Percentiles rank a stretch among this genome's conserved stretches.
Evolutionary conservation across 2,888 invertebrate genomes (phyloP).

Genomic region (Phyllotreta striolata): DNA sequence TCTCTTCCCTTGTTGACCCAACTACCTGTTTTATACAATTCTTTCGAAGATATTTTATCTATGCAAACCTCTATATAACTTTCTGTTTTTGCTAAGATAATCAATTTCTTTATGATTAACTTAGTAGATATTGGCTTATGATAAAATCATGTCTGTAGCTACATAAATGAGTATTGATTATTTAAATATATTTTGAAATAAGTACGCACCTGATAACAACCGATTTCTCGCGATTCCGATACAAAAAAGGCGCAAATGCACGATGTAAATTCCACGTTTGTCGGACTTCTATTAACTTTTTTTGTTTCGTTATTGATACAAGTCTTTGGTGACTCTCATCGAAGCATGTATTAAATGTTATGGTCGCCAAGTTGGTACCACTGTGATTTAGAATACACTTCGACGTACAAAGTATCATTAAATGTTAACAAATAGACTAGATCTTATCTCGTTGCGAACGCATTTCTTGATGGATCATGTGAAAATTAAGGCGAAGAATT

Average conservation of each 20-base stretch:
- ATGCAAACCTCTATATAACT: no score
- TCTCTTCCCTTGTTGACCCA: no score
- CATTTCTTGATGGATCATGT: slow-evolving; percentile 38
- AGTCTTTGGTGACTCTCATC: slow-evolving; percentile 39
- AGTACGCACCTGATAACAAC: slow-evolving; percentile 21
- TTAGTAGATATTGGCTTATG: no score
- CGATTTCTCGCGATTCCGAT: slow-evolving; percentile 23
- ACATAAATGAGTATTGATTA: not conserved
- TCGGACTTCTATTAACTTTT: slow-evolving; percentile 39
- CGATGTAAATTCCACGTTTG: slow-evolving; percentile 42
- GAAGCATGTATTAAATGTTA: slow-evolving; percentile 47
- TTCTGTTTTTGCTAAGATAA: no score
- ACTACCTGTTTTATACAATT: no score
- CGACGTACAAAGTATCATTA: slow-evolving; percentile 36
- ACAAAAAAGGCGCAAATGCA: slow-evolving; percentile 41
- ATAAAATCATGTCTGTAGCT: no score
- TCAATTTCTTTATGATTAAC: no score
- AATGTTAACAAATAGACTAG: slow-evolving; percentile 35
- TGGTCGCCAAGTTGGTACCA: slow-evolving; percentile 44
- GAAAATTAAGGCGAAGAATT: slow-evolving; percentile 35
- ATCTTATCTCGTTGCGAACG: slow-evolving; percentile 28
- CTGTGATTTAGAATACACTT: slow-evolving; percentile 43
- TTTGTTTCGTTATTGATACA: slow-evolving; percentile 39
- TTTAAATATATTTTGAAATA: not conserved
- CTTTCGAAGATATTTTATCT: no score